Percentiles rank a stretch among this genome's conserved stretches.
Evolutionary conservation across 1,140 invertebrate species (phyloP).

Genomic region (Riptortus pedestris): DNA sequence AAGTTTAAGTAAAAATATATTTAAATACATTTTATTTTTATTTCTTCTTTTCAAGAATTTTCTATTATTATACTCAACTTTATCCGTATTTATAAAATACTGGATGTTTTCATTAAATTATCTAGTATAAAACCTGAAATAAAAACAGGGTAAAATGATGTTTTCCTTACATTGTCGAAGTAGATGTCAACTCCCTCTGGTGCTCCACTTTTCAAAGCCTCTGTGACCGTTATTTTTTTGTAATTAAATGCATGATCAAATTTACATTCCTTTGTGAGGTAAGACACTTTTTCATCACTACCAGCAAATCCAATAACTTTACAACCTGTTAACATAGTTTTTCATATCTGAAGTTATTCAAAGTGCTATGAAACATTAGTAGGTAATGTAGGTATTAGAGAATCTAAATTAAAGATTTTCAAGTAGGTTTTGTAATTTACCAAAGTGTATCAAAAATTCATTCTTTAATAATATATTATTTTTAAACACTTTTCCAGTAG

Average conservation of each 20-base stretch:
- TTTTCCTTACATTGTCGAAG: conserved; percentile 47
- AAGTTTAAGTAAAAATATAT: neutral
- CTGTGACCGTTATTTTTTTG: conserved; percentile 46
- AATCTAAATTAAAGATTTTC: no score
- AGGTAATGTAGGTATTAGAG: no score
- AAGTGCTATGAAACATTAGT: no score
- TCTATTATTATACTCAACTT: neutral
- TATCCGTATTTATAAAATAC: neutral
- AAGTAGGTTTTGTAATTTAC: no score
- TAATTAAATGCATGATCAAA: conserved; percentile 62
- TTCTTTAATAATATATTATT: no score
- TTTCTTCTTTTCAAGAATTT: neutral
- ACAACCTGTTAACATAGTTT: no score
- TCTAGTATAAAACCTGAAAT: neutral
- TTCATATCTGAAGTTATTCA: no score
- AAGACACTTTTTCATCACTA: conserved; percentile 54
- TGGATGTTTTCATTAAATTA: neutral
- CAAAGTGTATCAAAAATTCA: no score
- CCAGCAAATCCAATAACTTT: conserved; percentile 58
- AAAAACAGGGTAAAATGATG: no score
- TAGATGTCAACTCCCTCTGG: conserved; percentile 44
- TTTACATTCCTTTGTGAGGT: conserved; percentile 50
- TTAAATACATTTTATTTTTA: neutral
- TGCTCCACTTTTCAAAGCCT: conserved; percentile 41
- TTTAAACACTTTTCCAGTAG: no score